Base-by-base conservation (phyloP, 2,888 invertebrate genomes). In the Lepidocyrtoides sp. region DNA sequence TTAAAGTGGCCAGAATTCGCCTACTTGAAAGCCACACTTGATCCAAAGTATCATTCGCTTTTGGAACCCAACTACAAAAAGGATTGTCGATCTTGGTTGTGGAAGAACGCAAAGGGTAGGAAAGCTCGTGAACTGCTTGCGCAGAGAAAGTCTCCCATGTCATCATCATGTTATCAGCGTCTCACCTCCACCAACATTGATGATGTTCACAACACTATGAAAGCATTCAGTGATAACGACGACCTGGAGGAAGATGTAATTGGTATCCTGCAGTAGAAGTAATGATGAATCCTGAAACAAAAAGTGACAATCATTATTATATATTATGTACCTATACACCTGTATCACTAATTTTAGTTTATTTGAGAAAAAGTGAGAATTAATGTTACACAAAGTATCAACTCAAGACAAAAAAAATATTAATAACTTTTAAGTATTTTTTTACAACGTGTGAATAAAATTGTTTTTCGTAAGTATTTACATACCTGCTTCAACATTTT, bases 51-150 rank as follows among this genome's bases (percentile, higher is more conserved):
- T 26, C 93, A 92, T 36, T 84, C 54, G 0, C 75, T 89, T 8
- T 85, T 93, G 32, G 92, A 92, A 32, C 88, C 81, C 14, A 81
- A 51, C 1, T 93, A 60, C 81, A 93, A 93, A 69, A 93, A 93
- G 41, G 93, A 93, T 63, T 93, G 93, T 81, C 85, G 93, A 10
- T 88, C 85, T 20, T 93, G 93, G 93, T 57, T 93, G 7, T 93
- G 93, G 93, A 93, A 93, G 87, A 72, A 69, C 14, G 84, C 20
- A 41, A 79, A 29, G n/a, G 91, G 91, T 17, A 26, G 79, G 12
- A 36, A 23, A 48, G 91, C 91, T 26, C 36, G 88, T 8, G 69
- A 79, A n/a, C 81, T 63, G 2, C 51, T 91, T 5, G 79, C 32
- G 14, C 8, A 32, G 29, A 26, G 60, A 48, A 48, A 51, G 7